Base-by-base conservation (phyloP, 64 coral and sea anemone genomes). In the Montipora efflorescens region DNA sequence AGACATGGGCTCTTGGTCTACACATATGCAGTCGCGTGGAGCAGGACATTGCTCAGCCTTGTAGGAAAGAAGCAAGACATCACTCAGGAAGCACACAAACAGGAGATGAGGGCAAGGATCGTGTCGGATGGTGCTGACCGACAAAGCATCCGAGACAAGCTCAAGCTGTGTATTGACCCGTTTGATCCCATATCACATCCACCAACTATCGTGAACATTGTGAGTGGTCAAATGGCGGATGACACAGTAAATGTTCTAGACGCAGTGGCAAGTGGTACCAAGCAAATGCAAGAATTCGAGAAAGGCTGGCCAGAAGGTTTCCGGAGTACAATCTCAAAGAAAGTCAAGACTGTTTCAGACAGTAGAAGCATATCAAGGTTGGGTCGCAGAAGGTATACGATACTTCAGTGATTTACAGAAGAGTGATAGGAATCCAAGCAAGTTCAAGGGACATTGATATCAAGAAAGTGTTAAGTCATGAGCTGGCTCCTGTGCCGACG, bases 11-110 rank as follows among this genome's bases (percentile, higher is more conserved):
- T 64, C 64, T 88, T 88, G 86, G 68, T 1, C 36, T 88, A 71
- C 86, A 88, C 68, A 75, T 88, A 8, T 88, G 86, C 53, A 71
- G 45, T 75, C 86, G 68, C 15, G 2, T 88, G 86, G 86, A 88
- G 18, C 86, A 88, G 48, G 86, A 88, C 72, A 76, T 76, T 49
- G 43, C 28, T 45, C 16, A n/a, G 23, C 68, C 5, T 88, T 53
- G 9, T 18, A 20, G 72, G 19, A 49, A 21, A 53, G 8, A 36
- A 88, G 66, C 45, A 48, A 74, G 68, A 4, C 7, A 46, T 14
- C 47, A 70, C 23, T 12, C 84, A 87, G 45, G 84, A 69, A 59
- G 74, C 84, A 8, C 84, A 87, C 36, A 53, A 87, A 48, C 67
- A 87, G 48, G 66, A 74, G 23, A 74, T 67, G 3, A 69, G 18